A percentile compares a stretch with the other conserved stretches of the same genome.
phyloP scores from a whole-genome alignment of 1,140 invertebrate species.

The Chlorops oryzae region DNA sequence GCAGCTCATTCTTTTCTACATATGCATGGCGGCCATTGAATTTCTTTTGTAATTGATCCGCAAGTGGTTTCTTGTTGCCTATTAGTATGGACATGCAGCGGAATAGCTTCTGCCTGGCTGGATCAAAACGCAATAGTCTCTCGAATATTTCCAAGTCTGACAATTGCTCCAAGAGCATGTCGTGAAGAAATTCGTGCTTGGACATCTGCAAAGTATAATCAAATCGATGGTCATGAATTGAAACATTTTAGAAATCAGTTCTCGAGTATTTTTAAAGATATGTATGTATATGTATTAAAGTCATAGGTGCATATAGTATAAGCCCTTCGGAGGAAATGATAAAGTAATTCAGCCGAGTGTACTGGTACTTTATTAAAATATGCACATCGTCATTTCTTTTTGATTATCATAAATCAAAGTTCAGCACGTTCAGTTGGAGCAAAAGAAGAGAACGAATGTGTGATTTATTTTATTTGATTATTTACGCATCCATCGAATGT shows the following conservation, averaged over 20 bases:
- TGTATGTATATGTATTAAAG: neutral
- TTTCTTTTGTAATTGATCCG: conserved; percentile 14
- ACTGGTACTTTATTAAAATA: too few species aligned
- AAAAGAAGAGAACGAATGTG: too few species aligned
- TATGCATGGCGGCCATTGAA: conserved; percentile 13
- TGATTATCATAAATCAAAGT: too few species aligned
- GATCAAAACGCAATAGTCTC: conserved; percentile 64
- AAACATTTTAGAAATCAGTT: too few species aligned
- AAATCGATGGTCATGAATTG: conserved; percentile 7
- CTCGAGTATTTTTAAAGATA: neutral
- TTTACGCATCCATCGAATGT: too few species aligned
- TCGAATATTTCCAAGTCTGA: conserved; percentile 66
- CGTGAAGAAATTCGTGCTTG: conserved; percentile 54
- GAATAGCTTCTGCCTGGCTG: conserved; percentile 60
- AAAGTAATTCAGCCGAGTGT: too few species aligned
- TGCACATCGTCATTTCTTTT: too few species aligned
- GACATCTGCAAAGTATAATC: conserved; percentile 52
- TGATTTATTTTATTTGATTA: too few species aligned
- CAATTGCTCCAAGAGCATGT: conserved; percentile 60
- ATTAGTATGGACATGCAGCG: conserved; percentile 59
- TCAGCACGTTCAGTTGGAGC: too few species aligned
- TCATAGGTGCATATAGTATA: too few species aligned
- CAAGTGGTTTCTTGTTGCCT: conserved; percentile 28
- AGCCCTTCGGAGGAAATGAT: too few species aligned
- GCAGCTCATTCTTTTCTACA: too few species aligned